These are phyloP conservation scores for Cerceris ruficornis DNA, from an alignment of 2,888 invertebrate species.

Conservation along the genomic window DNA sequence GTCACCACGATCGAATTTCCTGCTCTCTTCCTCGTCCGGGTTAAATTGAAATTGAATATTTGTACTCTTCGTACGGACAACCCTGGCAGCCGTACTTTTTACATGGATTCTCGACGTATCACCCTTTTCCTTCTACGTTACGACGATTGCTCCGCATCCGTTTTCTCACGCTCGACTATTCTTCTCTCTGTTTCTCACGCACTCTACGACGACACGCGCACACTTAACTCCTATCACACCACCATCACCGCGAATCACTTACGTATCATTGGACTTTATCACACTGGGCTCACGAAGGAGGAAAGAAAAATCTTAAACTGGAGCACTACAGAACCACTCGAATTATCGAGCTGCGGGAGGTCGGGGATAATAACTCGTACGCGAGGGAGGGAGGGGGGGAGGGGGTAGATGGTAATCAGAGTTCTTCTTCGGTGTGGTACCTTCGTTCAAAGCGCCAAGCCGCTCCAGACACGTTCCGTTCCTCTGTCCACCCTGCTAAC, in stretches of 20 bases:
- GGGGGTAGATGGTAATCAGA: constrained; percentile 72
- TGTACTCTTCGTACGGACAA: constrained; percentile 59
- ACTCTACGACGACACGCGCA: constrained; percentile 54
- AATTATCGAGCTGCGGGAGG: constrained; percentile 62
- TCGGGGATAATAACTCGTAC: constrained; percentile 54
- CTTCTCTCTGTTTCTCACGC: constrained; percentile 32
- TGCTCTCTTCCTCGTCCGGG: background rate
- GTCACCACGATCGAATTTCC: background rate
- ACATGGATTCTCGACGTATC: constrained; percentile 44
- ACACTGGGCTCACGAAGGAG: constrained; percentile 74
- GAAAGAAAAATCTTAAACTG: constrained; percentile 68
- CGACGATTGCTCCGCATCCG: constrained; percentile 16
- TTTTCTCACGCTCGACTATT: constrained; percentile 6
- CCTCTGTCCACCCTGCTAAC: constrained; percentile 80
- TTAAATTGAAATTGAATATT: constrained; percentile 21
- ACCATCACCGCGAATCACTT: constrained; percentile 62
- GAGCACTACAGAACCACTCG: constrained; percentile 74
- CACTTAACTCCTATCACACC: constrained; percentile 65
- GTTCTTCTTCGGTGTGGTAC: constrained; percentile 72
- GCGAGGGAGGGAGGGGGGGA: constrained; percentile 42
- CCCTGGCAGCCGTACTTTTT: constrained; percentile 63
- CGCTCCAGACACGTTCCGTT: constrained; percentile 76
- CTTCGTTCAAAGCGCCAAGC: constrained; percentile 76
- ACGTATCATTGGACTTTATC: constrained; percentile 68
- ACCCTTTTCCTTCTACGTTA: background rate